Evolutionary conservation across 1,140 invertebrate species (phyloP).

Genomic region (Drosophila parvula): DNA sequence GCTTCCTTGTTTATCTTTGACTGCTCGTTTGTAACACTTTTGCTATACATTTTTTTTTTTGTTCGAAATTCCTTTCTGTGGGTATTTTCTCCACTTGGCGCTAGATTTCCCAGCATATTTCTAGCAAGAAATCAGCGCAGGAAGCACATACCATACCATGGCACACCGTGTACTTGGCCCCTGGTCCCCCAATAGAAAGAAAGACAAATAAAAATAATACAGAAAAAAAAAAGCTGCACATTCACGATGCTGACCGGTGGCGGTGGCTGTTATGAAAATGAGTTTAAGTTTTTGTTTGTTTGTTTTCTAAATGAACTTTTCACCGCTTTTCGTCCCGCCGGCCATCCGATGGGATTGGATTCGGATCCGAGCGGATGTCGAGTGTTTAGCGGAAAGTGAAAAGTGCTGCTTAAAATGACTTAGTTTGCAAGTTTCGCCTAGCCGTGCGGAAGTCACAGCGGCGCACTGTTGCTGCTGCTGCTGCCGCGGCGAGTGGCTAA

Average conservation of each 20-base stretch:
- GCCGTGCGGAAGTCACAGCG: constrained; percentile 64
- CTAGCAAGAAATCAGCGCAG: constrained; percentile 71
- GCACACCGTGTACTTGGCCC: neutral
- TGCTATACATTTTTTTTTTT: constrained; percentile 19
- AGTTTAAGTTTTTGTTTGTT: constrained; percentile 77
- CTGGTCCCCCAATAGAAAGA: neutral
- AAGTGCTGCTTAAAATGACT: constrained; percentile 80
- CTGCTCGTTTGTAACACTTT: constrained; percentile 16
- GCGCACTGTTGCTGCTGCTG: constrained; percentile 16
- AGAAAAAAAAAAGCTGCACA: constrained; percentile 63
- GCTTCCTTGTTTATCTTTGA: constrained; percentile 24
- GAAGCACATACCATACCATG: constrained; percentile 71
- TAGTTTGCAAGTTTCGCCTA: constrained; percentile 76
- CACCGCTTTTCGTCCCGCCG: constrained; percentile 28
- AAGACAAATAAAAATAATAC: constrained; percentile 28
- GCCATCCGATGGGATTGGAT: constrained; percentile 9
- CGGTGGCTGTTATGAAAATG: constrained; percentile 72
- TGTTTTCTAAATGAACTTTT: constrained; percentile 77
- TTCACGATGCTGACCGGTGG: constrained; percentile 62
- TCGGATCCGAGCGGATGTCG: constrained; percentile 63
- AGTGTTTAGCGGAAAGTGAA: constrained; percentile 81
- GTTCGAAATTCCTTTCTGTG: constrained; percentile 18
- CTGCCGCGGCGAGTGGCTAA: constrained; percentile 48
- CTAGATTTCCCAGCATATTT: constrained; percentile 65
- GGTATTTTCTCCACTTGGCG: constrained; percentile 28